These are phyloP conservation scores for Poeciliopsis gracilis DNA, from an alignment of 2,797 vertebrate genomes.

Conservation along the genomic window DNA sequence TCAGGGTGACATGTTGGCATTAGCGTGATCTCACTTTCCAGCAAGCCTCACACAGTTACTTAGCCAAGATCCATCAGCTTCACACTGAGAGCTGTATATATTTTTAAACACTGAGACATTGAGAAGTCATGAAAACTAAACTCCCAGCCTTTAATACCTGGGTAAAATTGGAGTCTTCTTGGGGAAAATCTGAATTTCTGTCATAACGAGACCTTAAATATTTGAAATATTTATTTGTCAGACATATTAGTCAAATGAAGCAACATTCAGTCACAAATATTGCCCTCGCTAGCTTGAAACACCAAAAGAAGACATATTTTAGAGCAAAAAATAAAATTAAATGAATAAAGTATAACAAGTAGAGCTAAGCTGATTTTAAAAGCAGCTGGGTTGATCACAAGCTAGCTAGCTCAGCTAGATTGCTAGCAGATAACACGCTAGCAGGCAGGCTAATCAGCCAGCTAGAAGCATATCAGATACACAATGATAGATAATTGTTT, in stretches of 20 bases:
- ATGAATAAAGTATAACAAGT: neutral
- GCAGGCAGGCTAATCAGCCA: rapidly evolving
- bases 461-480: neutral
- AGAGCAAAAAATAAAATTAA: neutral
- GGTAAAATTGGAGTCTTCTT: neutral
- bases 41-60: conserved; percentile 1
- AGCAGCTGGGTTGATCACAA: neutral
- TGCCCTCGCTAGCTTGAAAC: neutral
- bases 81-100: neutral
- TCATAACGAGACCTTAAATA: neutral
- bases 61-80: conserved; percentile 3
- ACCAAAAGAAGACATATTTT: neutral
- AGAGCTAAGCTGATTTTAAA: neutral
- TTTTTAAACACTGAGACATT: neutral
- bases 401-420: neutral
- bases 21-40: neutral
- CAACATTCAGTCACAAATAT: neutral
- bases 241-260: neutral
- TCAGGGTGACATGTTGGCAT: conserved; percentile 9
- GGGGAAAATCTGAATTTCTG: neutral
- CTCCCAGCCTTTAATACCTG: neutral
- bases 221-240: neutral
- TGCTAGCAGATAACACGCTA: neutral
- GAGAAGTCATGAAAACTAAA: neutral
- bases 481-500: no score